Evolutionary conservation across 2,113 vertebrate genomes (phyloP), one percentile per base, ranked within the genome.

Genomic region (Vulpes ferrilata): DNA sequence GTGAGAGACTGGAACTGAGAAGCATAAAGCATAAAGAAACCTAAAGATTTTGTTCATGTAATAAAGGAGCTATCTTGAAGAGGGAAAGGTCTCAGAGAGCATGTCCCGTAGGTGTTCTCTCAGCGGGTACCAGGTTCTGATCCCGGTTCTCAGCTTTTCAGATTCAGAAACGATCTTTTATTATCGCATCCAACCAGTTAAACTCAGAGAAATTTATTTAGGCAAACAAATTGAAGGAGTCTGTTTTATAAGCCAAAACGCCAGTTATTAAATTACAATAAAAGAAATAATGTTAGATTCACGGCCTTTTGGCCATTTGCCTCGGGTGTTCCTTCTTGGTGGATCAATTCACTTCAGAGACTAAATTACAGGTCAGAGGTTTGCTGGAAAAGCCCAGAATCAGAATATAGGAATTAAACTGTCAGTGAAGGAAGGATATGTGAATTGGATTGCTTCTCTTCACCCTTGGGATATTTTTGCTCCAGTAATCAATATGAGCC

Each of bases 11-110:
- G 27, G 3, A 23, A 43, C 17, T 64, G n/a, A 87, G 51, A 64
- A 43, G 9, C 25, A 53, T 22, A 17, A 74, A 86, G 51, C 43
- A 43, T 43, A 43, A 43, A 87, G 51, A 64, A 43, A 6, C 25
- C 43, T 22, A 17, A 74, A 86, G 51, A 16, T 53, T 25, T 60
- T 32, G 27, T 8, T 16, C 53, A 79, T 6, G 35, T 23, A 16
- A 69, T 69, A 69, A 69, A 95, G 51, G 11, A 48, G 5, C 22
- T 3, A 19, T 32, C 9, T 1, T 4, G 8, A 25, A 55, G 53
- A 81, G 2, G 16, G 0, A 53, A 25, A 48, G 3, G 25, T 38
- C 17, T 55, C 55, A 30, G 55, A 2, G 1, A 30, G 0, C 1
- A 19, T 9, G 1, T 19, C 57, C 16, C 19, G 11, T 0, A 19